Evolutionary conservation across 2,113 vertebrate genomes (phyloP).

Genomic region (Emberiza fucata): DNA sequence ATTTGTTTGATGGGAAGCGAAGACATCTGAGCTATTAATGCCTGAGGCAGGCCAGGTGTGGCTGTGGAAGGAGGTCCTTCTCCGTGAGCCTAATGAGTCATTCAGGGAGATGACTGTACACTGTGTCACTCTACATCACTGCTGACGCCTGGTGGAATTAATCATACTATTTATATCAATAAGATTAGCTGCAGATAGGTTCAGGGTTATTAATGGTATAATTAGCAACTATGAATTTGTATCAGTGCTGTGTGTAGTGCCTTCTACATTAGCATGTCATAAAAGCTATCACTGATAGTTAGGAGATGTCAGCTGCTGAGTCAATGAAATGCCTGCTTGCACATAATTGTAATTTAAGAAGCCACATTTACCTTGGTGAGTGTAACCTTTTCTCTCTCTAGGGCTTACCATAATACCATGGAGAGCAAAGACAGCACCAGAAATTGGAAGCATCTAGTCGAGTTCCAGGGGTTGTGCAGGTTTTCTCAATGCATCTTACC

Average conservation of each 20-base stretch:
- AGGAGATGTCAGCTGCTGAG: not conserved
- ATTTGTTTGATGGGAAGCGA: not conserved
- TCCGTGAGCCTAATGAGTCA: slow-evolving; percentile 12
- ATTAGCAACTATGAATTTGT: slow-evolving; percentile 19
- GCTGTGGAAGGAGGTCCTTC: not conserved
- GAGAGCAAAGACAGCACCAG: not conserved
- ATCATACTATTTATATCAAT: slow-evolving; percentile 44
- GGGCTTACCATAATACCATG: not conserved
- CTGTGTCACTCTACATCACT: slow-evolving; percentile 22
- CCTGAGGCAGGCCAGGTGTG: slow-evolving; percentile 8
- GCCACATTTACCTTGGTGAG: not conserved
- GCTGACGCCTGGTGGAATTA: slow-evolving; percentile 14
- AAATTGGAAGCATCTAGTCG: not conserved
- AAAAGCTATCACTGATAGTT: not conserved
- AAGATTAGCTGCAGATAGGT: slow-evolving; percentile 15
- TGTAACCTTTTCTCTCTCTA: not conserved
- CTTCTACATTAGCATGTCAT: not conserved
- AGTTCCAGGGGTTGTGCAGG: not conserved
- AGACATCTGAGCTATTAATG: not conserved
- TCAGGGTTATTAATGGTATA: slow-evolving; percentile 28
- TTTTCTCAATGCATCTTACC: not conserved
- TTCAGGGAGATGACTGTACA: not conserved
- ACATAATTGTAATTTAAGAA: not conserved
- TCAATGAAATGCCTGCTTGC: slow-evolving; percentile 17
- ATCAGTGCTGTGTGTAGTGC: not conserved